Evolutionary conservation across 2,888 invertebrate genomes (phyloP), one percentile per base, ranked within the genome.

Genomic region (Corythucha ciliata): DNA sequence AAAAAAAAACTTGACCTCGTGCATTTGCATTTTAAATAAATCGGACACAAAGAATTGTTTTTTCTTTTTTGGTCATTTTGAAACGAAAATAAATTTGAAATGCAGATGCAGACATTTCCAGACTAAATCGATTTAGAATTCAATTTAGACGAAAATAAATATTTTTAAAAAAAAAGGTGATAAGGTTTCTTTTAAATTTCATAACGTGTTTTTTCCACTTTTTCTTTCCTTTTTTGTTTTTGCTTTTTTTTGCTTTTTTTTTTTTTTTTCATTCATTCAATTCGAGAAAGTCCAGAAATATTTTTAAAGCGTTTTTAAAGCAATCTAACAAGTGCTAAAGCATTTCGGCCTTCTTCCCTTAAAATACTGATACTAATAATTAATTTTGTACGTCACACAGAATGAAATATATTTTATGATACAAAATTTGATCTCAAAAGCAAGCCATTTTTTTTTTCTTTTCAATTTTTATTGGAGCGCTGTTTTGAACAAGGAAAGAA

Each of bases 301-400:
- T n/a, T n/a, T n/a, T n/a, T n/a, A n/a, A n/a, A n/a, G n/a, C n/a
- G n/a, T n/a, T n/a, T n/a, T n/a, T n/a, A n/a, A n/a, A n/a, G n/a
- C n/a, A n/a, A n/a, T n/a, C n/a, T n/a, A n/a, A n/a, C n/a, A n/a
- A n/a, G n/a, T n/a, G n/a, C n/a, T n/a, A n/a, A n/a, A n/a, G n/a
- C n/a, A n/a, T n/a, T n/a, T n/a, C n/a, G n/a, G n/a, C n/a, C n/a
- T n/a, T n/a, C n/a, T n/a, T n/a, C n/a, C n/a, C 26, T 36, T 40
- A 6, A 21, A 40, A 45, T 33, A 45, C 24, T 36, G 36, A 36
- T 47, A 34, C 47, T 21, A 27, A n/a, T 48, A 27, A 40, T 25
- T 22, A 18, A 48, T 26, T 37, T 48, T 48, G 18, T 8, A 50
- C 48, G 54, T 54, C 54, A 54, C 54, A 54, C 54, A 52, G 54